A percentile compares a stretch with the other conserved stretches of the same genome.
Conservation (phyloP, 2,113 vertebrate species). For the Poecilia latipinna region DNA sequence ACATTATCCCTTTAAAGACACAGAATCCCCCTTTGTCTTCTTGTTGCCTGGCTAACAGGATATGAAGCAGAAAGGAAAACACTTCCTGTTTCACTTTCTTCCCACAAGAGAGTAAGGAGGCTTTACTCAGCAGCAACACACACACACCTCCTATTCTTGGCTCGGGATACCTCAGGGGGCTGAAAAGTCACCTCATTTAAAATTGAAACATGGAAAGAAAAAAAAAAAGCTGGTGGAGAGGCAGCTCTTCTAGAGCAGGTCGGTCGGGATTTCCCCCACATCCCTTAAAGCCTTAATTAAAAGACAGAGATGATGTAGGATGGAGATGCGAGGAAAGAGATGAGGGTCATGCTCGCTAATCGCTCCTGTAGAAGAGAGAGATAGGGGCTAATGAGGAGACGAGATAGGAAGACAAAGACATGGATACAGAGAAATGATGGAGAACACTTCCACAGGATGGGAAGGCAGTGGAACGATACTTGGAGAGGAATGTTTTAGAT, state of each 20-base stretch:
- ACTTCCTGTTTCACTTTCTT: slow-evolving; percentile 3
- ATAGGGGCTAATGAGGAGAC: slow-evolving; percentile 57
- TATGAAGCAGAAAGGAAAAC: slow-evolving; percentile 45
- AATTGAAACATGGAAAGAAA: slow-evolving; percentile 60
- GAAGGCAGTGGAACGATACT: background rate
- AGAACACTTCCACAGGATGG: slow-evolving; percentile 16
- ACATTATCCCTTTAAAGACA: slow-evolving; percentile 2
- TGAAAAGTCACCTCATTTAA: slow-evolving; percentile 61
- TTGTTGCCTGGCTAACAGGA: slow-evolving; percentile 15
- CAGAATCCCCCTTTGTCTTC: slow-evolving; percentile 16
- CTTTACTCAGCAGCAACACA: slow-evolving; percentile 28
- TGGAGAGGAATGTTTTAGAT: background rate
- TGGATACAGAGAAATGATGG: slow-evolving; percentile 26
- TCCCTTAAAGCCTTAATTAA: slow-evolving; percentile 78
- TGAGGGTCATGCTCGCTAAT: slow-evolving; percentile 69
- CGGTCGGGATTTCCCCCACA: slow-evolving; percentile 54
- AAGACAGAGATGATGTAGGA: slow-evolving; percentile 69
- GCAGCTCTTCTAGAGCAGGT: slow-evolving; percentile 39
- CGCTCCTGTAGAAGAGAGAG: slow-evolving; percentile 68
- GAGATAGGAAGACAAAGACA: slow-evolving; percentile 43
- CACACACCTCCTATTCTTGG: slow-evolving; percentile 41
- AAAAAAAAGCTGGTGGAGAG: slow-evolving; percentile 49
- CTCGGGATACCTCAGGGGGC: slow-evolving; percentile 28
- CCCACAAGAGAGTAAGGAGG: slow-evolving; percentile 11
- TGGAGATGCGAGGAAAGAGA: slow-evolving; percentile 57